phyloP scores from a whole-genome alignment of 2,797 vertebrate genomes.

The Rhinella marina region DNA sequence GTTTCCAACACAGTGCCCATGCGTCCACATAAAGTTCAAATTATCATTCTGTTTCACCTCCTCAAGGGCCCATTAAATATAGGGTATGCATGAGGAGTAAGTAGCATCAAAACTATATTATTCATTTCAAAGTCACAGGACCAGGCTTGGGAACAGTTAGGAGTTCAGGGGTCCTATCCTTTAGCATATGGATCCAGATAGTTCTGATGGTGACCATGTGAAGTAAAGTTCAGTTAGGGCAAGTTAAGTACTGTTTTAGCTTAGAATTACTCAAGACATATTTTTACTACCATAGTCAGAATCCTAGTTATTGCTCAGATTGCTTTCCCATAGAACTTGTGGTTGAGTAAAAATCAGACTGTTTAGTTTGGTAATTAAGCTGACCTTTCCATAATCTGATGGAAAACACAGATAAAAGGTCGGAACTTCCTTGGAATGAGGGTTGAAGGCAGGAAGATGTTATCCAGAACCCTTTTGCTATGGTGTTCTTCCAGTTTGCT shows the following conservation, averaged over 20 bases:
- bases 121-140: too few species aligned
- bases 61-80: too few species aligned
- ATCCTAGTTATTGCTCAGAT: background rate
- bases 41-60: too few species aligned
- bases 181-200: too few species aligned
- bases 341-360: slow-evolving; percentile 35
- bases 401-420: slow-evolving; percentile 8
- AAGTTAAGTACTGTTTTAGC: background rate
- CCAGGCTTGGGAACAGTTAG: too few species aligned
- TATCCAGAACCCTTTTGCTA: background rate
- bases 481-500: background rate
- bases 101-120: too few species aligned
- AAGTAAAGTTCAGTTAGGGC: background rate
- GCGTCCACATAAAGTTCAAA: too few species aligned
- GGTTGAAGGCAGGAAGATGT: background rate
- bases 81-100: too few species aligned
- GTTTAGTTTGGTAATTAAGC: slow-evolving; percentile 51
- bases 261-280: background rate
- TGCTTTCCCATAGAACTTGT: background rate
- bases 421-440: background rate
- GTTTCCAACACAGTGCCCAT: too few species aligned
- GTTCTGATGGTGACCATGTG: too few species aligned
- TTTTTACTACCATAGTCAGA: slow-evolving; percentile 40
- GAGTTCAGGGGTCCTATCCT: too few species aligned
- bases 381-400: slow-evolving; percentile 36